Conservation (phyloP, 2,888 invertebrate genomes). For the Hemistola chrysoprasaria region DNA sequence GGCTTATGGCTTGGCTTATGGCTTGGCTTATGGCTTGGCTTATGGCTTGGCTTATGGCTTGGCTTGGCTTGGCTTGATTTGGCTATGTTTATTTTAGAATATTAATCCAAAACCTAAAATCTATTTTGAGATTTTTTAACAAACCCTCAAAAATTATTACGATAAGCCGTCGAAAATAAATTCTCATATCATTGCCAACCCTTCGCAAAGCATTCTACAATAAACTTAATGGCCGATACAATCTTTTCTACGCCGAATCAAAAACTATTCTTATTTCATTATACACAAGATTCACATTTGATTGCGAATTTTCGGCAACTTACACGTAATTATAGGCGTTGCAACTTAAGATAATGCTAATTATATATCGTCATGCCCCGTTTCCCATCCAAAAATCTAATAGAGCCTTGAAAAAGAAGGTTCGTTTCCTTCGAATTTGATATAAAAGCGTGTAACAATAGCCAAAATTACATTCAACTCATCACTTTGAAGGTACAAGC, state of each 20-base stretch:
- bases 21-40: too few relatives aligned
- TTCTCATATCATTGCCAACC: slow-evolving; percentile 33
- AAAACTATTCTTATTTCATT: slow-evolving; percentile 3
- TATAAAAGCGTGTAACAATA: slow-evolving; percentile 62
- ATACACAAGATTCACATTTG: slow-evolving; percentile 21
- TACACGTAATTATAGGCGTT: slow-evolving; percentile 35
- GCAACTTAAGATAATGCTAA: slow-evolving; percentile 43
- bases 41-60: too few relatives aligned
- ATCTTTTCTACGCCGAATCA: slow-evolving; percentile 12
- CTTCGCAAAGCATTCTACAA: slow-evolving; percentile 30
- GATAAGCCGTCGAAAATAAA: slow-evolving; percentile 17
- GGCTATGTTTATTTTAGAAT: too few relatives aligned
- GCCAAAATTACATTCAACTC: slow-evolving; percentile 48
- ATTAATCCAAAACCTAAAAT: too few relatives aligned
- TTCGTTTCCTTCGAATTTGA: slow-evolving; percentile 52
- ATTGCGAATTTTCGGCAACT: slow-evolving; percentile 15
- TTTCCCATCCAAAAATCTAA: slow-evolving; percentile 52
- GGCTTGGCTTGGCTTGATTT: too few relatives aligned
- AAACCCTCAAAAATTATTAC: neutral
- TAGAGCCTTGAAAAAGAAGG: slow-evolving; percentile 52
- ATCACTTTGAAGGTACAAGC: slow-evolving; percentile 50
- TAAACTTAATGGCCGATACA: slow-evolving; percentile 24
- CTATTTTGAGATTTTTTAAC: too few relatives aligned
- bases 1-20: too few relatives aligned
- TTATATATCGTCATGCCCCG: slow-evolving; percentile 60